Evolutionary conservation across 1,140 invertebrate genomes (phyloP), one percentile per base, ranked within the genome.

Genomic region (Drosophila sp.): DNA sequence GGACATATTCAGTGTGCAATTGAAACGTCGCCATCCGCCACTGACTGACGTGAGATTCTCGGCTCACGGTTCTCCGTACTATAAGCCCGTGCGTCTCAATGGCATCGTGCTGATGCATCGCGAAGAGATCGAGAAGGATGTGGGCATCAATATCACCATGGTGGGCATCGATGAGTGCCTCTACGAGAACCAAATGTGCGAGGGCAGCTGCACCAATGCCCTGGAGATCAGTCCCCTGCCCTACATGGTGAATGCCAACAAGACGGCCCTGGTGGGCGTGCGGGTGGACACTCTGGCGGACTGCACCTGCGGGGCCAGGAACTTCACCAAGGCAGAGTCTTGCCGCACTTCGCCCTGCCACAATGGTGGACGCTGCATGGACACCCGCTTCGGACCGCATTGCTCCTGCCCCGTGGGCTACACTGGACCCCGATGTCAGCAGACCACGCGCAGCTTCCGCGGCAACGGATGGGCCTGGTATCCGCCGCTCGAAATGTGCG

Each of bases 161-260:
- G 97, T 99, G 2, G 98, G 97, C 64, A 99, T 99, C 75, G 98
- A 99, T 85, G 98, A 99, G 93, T 99, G 98, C 92, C 93, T 98
- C 32, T 97, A 98, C 91, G 97, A 98, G 93, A 98, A 98, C 90
- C 96, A 97, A 86, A 96, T 96, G 93, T 99, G 98, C 93, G 98
- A 99, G 92, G 97, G 97, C 5, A 98, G 98, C 60, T 99, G 98
- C 92, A 98, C 97, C 1, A 99, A 98, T 92, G 95, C 95, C 35
- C 93, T 99, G 30, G 96, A 97, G 79, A 97, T 98, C 60, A 97
- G 96, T 91, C 95, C 95, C 70, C 92, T 97, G 63, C 98, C 98
- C 0, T 98, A 98, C 76, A 97, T 98, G 95, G 97, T 99, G 0
- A 99, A 99, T 93, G 96, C 98, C 6, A 99, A 99, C 90, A 98